phyloP scores from a whole-genome alignment of 2,797 vertebrate species.

The Bradypodion ventrale region DNA sequence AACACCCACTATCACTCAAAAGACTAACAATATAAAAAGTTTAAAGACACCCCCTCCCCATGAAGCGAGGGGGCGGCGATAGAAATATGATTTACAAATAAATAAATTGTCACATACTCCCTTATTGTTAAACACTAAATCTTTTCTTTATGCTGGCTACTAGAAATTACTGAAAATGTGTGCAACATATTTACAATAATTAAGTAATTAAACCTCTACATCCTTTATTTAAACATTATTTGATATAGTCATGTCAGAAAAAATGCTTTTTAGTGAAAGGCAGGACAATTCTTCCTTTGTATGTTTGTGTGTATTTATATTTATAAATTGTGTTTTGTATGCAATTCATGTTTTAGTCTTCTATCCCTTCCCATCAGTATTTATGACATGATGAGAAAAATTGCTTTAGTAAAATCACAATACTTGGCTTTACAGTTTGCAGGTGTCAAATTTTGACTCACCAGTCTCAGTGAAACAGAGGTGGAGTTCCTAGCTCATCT shows the following conservation, averaged over 20 bases:
- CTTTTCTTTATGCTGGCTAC: background rate
- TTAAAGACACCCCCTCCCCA: background rate
- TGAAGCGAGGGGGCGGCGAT: too few species aligned
- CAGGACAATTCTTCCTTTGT: too few species aligned
- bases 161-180: background rate
- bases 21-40: too few species aligned
- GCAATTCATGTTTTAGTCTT: too few species aligned
- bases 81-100: too few species aligned
- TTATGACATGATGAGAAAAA: constrained; percentile 37
- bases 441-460: background rate
- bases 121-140: background rate
- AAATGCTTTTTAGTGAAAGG: too few species aligned
- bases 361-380: too few species aligned
- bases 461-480: constrained; percentile 11
- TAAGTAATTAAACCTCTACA: too few species aligned
- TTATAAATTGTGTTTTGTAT: too few species aligned
- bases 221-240: too few species aligned
- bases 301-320: background rate
- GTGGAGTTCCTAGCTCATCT: background rate
- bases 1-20: too few species aligned
- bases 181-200: background rate
- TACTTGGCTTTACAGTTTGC: constrained; percentile 27
- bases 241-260: too few species aligned
- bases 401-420: constrained; percentile 19
- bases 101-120: background rate